Percentiles rank a stretch among this genome's conserved stretches.
Evolutionary conservation across 2,797 vertebrate species (phyloP).

Genomic region (Muscicapa comitata): DNA sequence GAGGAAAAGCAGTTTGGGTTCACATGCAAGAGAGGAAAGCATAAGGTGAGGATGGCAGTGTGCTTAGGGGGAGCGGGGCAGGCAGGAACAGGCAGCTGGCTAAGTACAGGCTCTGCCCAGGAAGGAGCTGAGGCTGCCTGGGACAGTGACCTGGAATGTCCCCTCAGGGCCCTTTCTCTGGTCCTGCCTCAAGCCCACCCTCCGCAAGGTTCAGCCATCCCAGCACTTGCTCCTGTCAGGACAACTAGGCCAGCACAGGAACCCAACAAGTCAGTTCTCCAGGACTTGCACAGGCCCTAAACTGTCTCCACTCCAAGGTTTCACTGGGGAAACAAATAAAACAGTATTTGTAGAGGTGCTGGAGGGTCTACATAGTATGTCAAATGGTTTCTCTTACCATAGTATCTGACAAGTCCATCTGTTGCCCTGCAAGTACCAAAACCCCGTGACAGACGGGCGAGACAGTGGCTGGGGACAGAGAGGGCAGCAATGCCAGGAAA

Average conservation of each 20-base stretch:
- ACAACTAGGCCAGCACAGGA: background rate
- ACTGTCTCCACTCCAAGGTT: background rate
- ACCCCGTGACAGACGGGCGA: fast-evolving
- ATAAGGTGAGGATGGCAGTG: background rate
- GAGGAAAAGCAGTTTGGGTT: background rate
- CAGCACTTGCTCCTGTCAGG: background rate
- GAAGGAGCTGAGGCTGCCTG: background rate
- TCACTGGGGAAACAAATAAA: background rate
- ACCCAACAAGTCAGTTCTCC: background rate
- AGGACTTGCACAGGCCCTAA: background rate
- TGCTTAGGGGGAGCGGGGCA: background rate
- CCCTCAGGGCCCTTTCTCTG: background rate
- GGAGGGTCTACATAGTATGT: background rate
- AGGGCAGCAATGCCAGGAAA: background rate
- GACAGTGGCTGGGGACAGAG: background rate
- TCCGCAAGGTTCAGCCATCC: fast-evolving
- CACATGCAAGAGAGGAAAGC: background rate
- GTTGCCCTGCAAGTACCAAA: background rate
- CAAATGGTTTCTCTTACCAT: background rate
- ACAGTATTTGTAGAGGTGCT: background rate
- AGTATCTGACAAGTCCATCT: background rate
- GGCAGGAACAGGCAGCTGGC: background rate
- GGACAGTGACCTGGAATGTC: background rate
- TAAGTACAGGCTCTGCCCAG: background rate
- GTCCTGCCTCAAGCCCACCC: background rate